Evolutionary conservation across 92 coral and sea anemone species (phyloP).

Genomic region (Zoanthus gigantus): DNA sequence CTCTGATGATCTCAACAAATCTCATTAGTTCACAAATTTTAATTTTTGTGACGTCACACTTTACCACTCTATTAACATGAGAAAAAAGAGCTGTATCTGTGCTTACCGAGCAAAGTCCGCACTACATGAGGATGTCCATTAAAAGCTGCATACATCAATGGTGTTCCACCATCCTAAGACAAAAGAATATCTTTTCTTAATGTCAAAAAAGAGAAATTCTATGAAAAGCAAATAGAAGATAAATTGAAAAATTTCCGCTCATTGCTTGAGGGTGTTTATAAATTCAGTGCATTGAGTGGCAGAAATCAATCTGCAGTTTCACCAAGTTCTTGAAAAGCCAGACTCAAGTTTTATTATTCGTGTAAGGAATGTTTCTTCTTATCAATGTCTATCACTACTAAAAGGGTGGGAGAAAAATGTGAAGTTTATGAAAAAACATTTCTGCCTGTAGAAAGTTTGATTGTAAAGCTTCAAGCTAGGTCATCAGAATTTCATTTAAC

Average conservation of each 20-base stretch:
- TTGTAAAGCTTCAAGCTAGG: not conserved
- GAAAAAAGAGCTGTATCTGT: not conserved
- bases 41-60: too few relatives aligned
- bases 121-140: conserved; percentile 94
- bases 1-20: not conserved
- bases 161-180: conserved; percentile 95
- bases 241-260: not conserved
- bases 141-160: conserved; percentile 94
- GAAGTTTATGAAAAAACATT: not conserved
- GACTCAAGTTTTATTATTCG: not conserved
- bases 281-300: not conserved
- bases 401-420: not conserved
- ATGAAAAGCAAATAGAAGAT: not conserved
- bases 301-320: not conserved
- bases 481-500: not conserved
- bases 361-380: not conserved
- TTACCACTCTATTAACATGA: not conserved
- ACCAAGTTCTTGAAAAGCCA: not conserved
- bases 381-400: not conserved
- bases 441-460: not conserved
- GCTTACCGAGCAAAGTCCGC: conserved; percentile 83
- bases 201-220: not conserved
- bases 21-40: too few relatives aligned
- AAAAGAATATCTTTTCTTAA: not conserved
- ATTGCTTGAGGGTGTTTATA: not conserved